These are phyloP conservation scores for Melanocharis versteri DNA, from an alignment of 2,113 vertebrate species.

Conservation along the genomic window DNA sequence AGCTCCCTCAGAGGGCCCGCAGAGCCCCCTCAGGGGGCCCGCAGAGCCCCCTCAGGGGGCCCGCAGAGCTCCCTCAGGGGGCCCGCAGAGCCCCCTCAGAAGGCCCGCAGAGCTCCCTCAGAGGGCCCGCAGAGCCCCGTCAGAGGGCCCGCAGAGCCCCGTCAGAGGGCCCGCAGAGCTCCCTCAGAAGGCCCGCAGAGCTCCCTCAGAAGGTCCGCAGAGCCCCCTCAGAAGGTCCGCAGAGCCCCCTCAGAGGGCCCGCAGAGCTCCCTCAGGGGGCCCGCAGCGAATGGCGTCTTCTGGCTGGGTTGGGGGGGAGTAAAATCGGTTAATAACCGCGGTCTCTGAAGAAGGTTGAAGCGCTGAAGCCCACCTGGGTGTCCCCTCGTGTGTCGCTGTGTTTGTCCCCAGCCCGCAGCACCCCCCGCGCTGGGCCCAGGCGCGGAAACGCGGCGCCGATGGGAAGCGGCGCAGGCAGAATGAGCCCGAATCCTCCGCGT, in stretches of 20 bases:
- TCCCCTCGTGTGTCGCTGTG: neutral
- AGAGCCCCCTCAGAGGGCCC: neutral
- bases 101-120: too few relatives aligned
- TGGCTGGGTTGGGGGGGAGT: neutral
- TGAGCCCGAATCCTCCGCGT: neutral
- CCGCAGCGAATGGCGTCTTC: neutral
- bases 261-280: neutral
- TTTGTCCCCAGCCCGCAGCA: constrained; percentile 55
- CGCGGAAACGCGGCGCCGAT: constrained; percentile 84
- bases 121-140: too few relatives aligned
- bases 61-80: too few relatives aligned
- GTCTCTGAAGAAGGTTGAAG: accelerated
- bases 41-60: neutral
- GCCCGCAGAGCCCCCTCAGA: neutral
- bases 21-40: too few relatives aligned
- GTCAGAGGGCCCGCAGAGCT: too few relatives aligned
- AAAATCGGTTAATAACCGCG: accelerated
- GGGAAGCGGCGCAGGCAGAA: constrained; percentile 69
- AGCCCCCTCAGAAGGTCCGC: too few relatives aligned
- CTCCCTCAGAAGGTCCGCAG: too few relatives aligned
- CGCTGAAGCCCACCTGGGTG: accelerated
- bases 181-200: neutral
- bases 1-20: neutral
- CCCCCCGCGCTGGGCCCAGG: constrained; percentile 76
- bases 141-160: neutral